Base-by-base conservation (phyloP, 1,140 invertebrate species). In the Drosophila bocki region DNA sequence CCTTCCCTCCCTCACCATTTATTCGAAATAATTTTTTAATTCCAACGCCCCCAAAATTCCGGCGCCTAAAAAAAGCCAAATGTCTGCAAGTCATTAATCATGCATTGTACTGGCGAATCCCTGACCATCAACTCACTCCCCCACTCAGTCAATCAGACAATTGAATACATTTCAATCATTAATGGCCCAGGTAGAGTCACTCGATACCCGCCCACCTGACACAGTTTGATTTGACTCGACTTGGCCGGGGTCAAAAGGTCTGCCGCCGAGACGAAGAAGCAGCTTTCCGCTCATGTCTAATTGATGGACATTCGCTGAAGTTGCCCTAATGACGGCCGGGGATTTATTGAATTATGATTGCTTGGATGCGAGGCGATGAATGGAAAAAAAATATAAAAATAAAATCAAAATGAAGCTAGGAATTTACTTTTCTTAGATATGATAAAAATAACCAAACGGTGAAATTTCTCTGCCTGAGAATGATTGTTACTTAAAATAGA, bases 161-260 rank as follows among this genome's bases (percentile, higher is more conserved):
- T 88, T 88, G 85, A 88, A 88, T 90, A 90, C 85, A 82, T 85
- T 82, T 88, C 81, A 90, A 88, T 91, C 85, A 88, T 85, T 85
- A 75, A 76, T 64, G 75, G 70, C 17, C 41, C 37, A 60, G 57
- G 45, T 67, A 12, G 44, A 53, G 71, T 15, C 62, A 44, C 29
- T 35, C 57, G 9, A 35, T 32, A 17, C 22, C 47, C 54, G 35
- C 67, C 62, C 54, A 44, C 64, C 58, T 56, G 65, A 69, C 75
- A 65, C 80, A 78, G 69, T 88, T 83, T 58, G 84, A 80, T 88
- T 75, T 78, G 85, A 70, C 82, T 74, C 71, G 71, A 61, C 83
- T 68, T 81, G 67, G 58, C 61, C 64, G 56, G 81, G 78, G 50
- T 69, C 50, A 65, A 39, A 51, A 75, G 68, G 60, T 64, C 67